A percentile compares a stretch with the other conserved stretches of the same genome.
Evolutionary conservation across 2,113 vertebrate genomes (phyloP).

Genomic region (Centropristis striata): DNA sequence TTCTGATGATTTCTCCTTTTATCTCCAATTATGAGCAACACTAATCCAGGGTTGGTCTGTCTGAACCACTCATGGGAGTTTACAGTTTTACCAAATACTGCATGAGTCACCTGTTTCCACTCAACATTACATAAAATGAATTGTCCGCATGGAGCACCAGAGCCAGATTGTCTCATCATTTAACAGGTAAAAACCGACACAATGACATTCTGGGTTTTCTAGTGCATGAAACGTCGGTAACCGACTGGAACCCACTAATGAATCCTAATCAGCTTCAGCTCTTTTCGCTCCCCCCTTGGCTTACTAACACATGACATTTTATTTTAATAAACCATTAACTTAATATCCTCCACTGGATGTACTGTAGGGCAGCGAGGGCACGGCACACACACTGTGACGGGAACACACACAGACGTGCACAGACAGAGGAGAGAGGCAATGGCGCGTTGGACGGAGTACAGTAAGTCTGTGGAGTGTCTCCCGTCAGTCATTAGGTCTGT

Average conservation of each 20-base stretch:
- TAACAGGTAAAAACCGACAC: conserved; percentile 6
- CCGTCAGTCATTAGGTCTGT: conserved; percentile 67
- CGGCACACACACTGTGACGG: conserved; percentile 25
- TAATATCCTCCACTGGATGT: conserved; percentile 50
- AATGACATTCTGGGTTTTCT: conserved; percentile 21
- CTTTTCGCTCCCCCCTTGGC: conserved; percentile 12
- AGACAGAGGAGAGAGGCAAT: conserved; percentile 30
- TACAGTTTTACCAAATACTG: conserved; percentile 38
- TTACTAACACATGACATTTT: conserved; percentile 64
- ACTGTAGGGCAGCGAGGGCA: conserved; percentile 51
- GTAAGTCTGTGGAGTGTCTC: conserved; percentile 57
- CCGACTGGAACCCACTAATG: conserved; percentile 55
- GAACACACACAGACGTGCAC: conserved; percentile 20
- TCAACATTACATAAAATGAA: conserved; percentile 9
- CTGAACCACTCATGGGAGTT: not conserved
- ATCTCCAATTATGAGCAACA: conserved; percentile 5
- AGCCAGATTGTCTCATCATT: not conserved
- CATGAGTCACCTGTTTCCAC: conserved; percentile 27
- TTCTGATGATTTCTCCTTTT: not conserved
- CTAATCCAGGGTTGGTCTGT: not conserved
- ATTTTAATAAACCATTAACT: conserved; percentile 72
- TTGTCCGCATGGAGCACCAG: not conserved
- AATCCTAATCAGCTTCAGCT: conserved; percentile 39
- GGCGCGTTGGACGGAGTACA: conserved; percentile 39
- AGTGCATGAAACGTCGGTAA: conserved; percentile 30